phyloP scores from a whole-genome alignment of 2,797 vertebrate species.

The Allobates femoralis region DNA sequence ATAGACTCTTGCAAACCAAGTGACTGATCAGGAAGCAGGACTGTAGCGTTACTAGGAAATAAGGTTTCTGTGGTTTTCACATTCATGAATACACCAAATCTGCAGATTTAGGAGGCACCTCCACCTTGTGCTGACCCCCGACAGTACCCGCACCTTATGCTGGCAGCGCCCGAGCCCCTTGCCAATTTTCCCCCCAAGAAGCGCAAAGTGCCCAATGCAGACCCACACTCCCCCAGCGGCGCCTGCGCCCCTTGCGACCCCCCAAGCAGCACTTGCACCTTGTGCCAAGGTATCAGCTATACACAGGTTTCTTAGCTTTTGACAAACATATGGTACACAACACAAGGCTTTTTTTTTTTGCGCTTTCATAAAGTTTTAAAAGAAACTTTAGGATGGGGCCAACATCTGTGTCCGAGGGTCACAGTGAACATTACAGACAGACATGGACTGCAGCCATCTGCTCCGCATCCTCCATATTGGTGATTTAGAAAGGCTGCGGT shows the following conservation, averaged over 20 bases:
- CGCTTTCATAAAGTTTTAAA: background rate
- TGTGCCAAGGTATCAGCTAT: too few relatives aligned
- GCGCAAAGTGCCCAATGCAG: too few relatives aligned
- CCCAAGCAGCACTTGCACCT: too few relatives aligned
- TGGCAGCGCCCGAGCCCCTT: too few relatives aligned
- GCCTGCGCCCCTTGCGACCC: too few relatives aligned
- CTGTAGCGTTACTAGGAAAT: background rate
- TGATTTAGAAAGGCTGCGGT: background rate
- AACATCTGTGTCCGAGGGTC: background rate
- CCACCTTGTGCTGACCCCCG: too few relatives aligned
- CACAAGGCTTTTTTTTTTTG: background rate
- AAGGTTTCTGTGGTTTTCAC: slow-evolving; percentile 6
- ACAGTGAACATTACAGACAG: background rate
- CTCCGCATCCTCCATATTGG: background rate
- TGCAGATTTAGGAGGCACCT: too few relatives aligned
- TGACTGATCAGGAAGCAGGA: background rate
- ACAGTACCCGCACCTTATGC: too few relatives aligned
- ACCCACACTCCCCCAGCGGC: too few relatives aligned
- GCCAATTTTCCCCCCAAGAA: too few relatives aligned
- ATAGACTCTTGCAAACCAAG: background rate
- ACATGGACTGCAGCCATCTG: background rate
- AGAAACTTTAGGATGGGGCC: background rate
- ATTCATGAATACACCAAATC: background rate
- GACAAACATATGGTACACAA: background rate
- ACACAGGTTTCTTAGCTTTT: too few relatives aligned